These are phyloP conservation scores for Pyxicephalus adspersus DNA, from an alignment of 2,113 vertebrate species.

Conservation along the genomic window DNA sequence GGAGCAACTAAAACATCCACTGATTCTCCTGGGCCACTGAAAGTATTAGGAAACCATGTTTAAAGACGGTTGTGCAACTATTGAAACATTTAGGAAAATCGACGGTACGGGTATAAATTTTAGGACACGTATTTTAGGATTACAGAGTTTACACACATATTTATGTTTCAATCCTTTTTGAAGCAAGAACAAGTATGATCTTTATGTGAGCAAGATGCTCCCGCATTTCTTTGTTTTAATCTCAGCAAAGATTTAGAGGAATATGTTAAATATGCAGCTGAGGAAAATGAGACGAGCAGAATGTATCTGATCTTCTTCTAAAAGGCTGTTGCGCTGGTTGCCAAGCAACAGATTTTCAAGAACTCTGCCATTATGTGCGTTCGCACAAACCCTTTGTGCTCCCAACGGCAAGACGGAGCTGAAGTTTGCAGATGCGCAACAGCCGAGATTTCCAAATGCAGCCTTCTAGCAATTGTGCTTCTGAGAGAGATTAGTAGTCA, in stretches of 20 bases:
- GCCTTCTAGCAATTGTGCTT: background rate
- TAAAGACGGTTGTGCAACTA: background rate
- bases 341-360: constrained; percentile 43
- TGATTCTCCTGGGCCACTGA: background rate
- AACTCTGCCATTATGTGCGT: constrained; percentile 4
- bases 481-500: background rate
- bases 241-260: constrained; percentile 26
- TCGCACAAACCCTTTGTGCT: constrained; percentile 32
- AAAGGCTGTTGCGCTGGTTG: constrained; percentile 39
- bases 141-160: background rate
- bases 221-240: constrained; percentile 18
- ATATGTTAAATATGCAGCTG: constrained; percentile 32
- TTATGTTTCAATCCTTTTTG: background rate
- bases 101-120: background rate
- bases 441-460: background rate
- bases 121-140: constrained; percentile 1
- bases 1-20: background rate
- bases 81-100: background rate
- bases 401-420: background rate
- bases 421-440: constrained; percentile 34
- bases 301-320: constrained; percentile 37
- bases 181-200: constrained; percentile 1
- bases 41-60: background rate
- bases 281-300: constrained; percentile 25
- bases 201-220: constrained; percentile 4